These are phyloP conservation scores for Boulengeromyrus knoepffleri DNA, from an alignment of 2,113 vertebrate species.

Conservation along the genomic window DNA sequence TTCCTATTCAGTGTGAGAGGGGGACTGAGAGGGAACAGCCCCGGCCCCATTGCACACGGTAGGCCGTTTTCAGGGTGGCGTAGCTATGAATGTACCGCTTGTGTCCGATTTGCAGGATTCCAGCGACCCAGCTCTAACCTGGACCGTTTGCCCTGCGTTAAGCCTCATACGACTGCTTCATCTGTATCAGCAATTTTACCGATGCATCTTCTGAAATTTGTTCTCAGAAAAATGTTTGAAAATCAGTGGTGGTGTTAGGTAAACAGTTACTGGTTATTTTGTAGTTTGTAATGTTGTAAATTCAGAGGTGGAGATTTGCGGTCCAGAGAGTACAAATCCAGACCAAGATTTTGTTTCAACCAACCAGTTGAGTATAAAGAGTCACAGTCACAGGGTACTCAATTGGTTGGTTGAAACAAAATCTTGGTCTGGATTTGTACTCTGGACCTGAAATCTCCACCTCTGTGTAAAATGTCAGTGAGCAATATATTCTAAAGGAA, in stretches of 20 bases:
- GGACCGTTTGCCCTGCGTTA: background rate
- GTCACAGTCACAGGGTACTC: too few species aligned
- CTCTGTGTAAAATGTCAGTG: background rate
- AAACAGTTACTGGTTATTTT: background rate
- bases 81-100: slow-evolving; percentile 12
- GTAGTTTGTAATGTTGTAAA: background rate
- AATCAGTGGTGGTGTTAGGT: background rate
- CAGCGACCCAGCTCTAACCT: background rate
- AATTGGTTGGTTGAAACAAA: too few species aligned
- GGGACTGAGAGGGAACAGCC: background rate
- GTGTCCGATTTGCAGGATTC: background rate
- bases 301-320: too few species aligned
- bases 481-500: background rate
- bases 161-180: background rate
- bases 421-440: too few species aligned
- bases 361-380: too few species aligned
- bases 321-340: too few species aligned
- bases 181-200: background rate
- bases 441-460: too few species aligned
- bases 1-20: slow-evolving; percentile 29
- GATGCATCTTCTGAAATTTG: background rate
- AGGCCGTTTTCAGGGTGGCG: slow-evolving; percentile 31
- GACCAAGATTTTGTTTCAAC: too few species aligned
- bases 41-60: background rate
- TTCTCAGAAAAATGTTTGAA: background rate